Evolutionary conservation across 2,113 vertebrate genomes (phyloP), one percentile per base, ranked within the genome.

Genomic region (Suncus etruscus): DNA sequence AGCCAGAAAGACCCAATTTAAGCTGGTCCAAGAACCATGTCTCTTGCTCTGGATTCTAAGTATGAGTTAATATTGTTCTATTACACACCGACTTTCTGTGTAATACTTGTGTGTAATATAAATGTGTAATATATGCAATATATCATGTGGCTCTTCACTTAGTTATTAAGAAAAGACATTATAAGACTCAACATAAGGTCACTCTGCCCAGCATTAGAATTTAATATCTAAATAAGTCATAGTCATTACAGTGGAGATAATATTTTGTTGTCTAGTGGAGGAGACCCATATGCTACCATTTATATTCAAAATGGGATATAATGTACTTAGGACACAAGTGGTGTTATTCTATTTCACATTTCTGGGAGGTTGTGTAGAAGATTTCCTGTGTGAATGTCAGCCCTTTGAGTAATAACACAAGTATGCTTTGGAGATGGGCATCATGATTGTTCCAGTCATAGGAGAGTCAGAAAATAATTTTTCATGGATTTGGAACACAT

Each of bases 11-110:
- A 24, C 24, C 39, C 61, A 20, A 31, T 16, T 1, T 69, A 65
- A 78, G 32, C 14, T 81, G 20, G 7, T 8, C 78, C n/a, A 31
- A 61, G 54, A 89, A 90, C 32, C 39, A 31, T 63, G 25, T 51
- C 27, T 20, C 25, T 72, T 90, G 24, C 47, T 83, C 70, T 83
- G 48, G 15, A 77, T 82, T 86, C 61, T 69, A 47, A 89, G 32
- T 63, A 39, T 74, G 27, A 85, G 68, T 68, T n/a, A 3, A 73
- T 51, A 31, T 77, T 76, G 2, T 50, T 10, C 72, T 91, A 20
- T 61, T 58, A 54, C 15, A 54, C 51, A 54, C 10, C 85, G 39
- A 39, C 39, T 39, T 39, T 39, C 39, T 39, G 39, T 39, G 39
- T 39, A 39, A 39, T 39, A 39, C 39, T 39, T 39, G 39, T 39